phyloP scores from a whole-genome alignment of 2,888 invertebrate genomes.

The Agrochola lota region DNA sequence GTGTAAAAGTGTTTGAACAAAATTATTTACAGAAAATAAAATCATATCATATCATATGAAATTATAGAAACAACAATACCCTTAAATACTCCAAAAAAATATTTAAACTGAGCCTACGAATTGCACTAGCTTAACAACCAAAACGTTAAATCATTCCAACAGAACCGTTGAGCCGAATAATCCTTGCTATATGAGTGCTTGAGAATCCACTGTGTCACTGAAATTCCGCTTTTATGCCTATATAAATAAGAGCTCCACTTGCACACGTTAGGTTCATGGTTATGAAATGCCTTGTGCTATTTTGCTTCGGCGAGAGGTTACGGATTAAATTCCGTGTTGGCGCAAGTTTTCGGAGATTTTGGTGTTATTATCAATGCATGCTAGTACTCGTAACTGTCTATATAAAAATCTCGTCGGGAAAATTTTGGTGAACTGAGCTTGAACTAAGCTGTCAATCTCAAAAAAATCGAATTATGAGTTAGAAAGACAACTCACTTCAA shows the following conservation, averaged over 20 bases:
- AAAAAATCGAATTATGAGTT: not conserved
- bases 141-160: conserved; percentile 68
- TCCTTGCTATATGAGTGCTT: conserved; percentile 64
- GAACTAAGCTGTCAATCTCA: not conserved
- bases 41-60: no score
- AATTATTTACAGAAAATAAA: no score
- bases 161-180: conserved; percentile 67
- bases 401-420: not conserved
- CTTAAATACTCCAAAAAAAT: conserved; percentile 13
- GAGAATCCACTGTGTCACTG: conserved; percentile 53
- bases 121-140: conserved; percentile 59
- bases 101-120: conserved; percentile 36
- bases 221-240: conserved; percentile 63
- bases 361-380: conserved; percentile 12
- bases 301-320: conserved; percentile 74
- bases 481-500: not conserved
- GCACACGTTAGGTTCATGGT: conserved; percentile 71
- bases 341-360: conserved; percentile 65
- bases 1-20: no score
- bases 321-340: conserved; percentile 77
- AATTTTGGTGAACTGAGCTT: not conserved
- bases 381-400: not conserved
- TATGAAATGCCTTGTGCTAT: conserved; percentile 78
- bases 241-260: conserved; percentile 60
- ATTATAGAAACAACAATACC: not conserved